Conservation (phyloP, 2,888 invertebrate species). For the Hyalella azteca region DNA sequence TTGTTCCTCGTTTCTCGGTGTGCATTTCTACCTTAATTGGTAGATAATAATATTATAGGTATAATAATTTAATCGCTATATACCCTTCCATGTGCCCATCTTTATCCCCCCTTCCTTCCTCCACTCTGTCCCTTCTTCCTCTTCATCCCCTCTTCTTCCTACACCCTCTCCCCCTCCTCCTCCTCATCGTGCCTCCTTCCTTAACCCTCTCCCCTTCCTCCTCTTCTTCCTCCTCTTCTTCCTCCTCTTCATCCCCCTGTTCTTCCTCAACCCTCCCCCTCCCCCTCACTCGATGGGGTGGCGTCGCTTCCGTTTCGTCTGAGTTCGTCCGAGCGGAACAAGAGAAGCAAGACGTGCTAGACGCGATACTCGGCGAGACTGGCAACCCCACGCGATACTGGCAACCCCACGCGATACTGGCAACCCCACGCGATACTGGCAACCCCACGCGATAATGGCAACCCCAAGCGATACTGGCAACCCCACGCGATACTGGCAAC, state of each 20-base stretch:
- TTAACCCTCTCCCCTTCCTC: background rate
- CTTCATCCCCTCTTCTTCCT: background rate
- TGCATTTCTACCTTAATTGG: no score
- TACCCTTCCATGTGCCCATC: no score
- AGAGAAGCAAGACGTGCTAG: background rate
- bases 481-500: background rate
- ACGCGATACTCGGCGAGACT: background rate
- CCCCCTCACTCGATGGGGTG: background rate
- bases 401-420: background rate
- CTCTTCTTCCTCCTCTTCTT: no score
- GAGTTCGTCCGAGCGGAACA: background rate
- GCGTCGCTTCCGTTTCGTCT: background rate
- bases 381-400: background rate
- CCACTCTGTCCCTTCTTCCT: background rate
- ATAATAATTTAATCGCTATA: no score
- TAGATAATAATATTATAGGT: no score
- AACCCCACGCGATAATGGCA: background rate
- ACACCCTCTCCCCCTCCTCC: slow-evolving; percentile 1
- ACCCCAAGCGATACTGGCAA: background rate
- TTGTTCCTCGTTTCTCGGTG: no score
- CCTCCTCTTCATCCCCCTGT: background rate
- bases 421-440: background rate
- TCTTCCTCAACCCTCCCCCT: background rate
- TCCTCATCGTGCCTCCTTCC: background rate
- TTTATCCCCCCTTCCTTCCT: background rate